Conservation (phyloP, 2,888 invertebrate species). For the Rhagium mordax region DNA sequence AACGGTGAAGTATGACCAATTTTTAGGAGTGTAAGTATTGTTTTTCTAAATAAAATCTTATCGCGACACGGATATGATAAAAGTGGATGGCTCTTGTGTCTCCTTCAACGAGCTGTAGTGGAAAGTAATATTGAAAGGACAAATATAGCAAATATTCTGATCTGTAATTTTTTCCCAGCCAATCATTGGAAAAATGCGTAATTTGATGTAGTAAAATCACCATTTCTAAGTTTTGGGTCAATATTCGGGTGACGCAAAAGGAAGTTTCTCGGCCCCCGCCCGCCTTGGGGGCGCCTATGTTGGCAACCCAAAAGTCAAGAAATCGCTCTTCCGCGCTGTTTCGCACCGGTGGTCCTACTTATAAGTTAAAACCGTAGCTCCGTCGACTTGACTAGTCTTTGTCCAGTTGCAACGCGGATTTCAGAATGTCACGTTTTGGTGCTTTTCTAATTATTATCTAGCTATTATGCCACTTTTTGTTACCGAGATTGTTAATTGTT, state of each 20-base stretch:
- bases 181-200: no score
- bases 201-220: neutral
- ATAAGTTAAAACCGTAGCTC: slow-evolving; percentile 60
- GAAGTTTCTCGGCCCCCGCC: neutral
- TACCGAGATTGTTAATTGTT: slow-evolving; percentile 8
- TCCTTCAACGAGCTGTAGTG: neutral
- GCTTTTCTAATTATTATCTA: slow-evolving; percentile 37
- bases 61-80: neutral
- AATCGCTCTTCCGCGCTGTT: slow-evolving; percentile 64
- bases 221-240: no score
- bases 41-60: neutral
- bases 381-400: slow-evolving; percentile 54
- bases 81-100: neutral
- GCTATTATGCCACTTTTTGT: slow-evolving; percentile 43
- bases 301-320: slow-evolving; percentile 28
- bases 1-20: neutral
- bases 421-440: slow-evolving; percentile 52
- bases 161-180: no score
- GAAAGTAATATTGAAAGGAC: neutral
- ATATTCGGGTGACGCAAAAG: neutral
- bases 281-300: neutral
- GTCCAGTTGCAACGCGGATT: slow-evolving; percentile 58
- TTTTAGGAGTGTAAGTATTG: neutral
- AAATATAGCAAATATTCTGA: neutral
- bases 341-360: slow-evolving; percentile 59